Evolutionary conservation across 2,113 vertebrate genomes (phyloP), one percentile per base, ranked within the genome.

Genomic region (Salvelinus alpinus): DNA sequence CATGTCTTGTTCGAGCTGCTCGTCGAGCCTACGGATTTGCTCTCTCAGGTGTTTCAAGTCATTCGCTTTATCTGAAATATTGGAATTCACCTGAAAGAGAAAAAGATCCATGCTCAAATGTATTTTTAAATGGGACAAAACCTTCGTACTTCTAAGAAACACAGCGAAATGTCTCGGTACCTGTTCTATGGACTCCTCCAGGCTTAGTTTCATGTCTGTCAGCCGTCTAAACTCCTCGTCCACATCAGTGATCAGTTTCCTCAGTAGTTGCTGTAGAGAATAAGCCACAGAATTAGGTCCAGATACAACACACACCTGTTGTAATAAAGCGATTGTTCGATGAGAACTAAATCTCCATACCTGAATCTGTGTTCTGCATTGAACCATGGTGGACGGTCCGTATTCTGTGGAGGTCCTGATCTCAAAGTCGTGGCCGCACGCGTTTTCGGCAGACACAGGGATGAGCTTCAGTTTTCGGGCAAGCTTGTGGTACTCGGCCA

Each of bases 381-480:
- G 95, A 70, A 90, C 88, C 68, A 94, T 89, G 85, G 89, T 93
- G 72, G 86, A 91, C 51, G 90, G 81, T 59, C 94, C 93, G 66
- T 82, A 87, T 44, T 97, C 95, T n/a, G 92, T 86, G 83, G 94
- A 94, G 76, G 94, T 93, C 29, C 91, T 94, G 87, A 99, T 96
- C 88, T 96, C 94, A 82, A 97, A 98, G 87, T 99, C 94, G 0
- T 93, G 91, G 71, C 96, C 96, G 84, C 94, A 94, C 77, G 97
- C 96, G 67, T 98, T 97, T 87, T 98, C 95, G 78, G 96, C 95
- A 38, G 93, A 92, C 59, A 91, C 84, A 4, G 98, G 97, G 38
- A 98, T 95, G 77, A 99, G 93, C 90, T 99, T 97, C 82, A 98
- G 86, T 79, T 98, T 98, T 78, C 97, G 94, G 71, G 97, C 97